Evolutionary conservation across 2,113 vertebrate genomes (phyloP), one percentile per base, ranked within the genome.

Genomic region (Eulemur macaco): DNA sequence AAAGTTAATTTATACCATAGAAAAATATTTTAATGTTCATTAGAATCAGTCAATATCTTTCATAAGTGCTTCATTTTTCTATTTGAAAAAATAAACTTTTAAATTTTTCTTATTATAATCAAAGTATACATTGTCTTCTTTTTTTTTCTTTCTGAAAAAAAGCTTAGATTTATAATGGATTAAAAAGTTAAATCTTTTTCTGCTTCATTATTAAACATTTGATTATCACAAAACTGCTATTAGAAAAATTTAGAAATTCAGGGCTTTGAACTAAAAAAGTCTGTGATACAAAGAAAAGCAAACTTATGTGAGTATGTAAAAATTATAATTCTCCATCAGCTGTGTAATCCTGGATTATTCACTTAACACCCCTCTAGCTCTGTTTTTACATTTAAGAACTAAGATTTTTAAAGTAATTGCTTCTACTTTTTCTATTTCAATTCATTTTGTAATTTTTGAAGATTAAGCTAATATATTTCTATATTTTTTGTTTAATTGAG

Each of bases 81-180:
- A 0, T 58, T 93, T 93, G n/a, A 56, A 86, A 50, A 93, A 89
- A n/a, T 20, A 66, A 23, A 6, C 18, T 27, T 73, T 42, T 18
- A 52, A 86, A 95, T 83, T 50, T 45, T 58, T 58, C 9, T 64
- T 89, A 27, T 20, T 71, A 6, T 47, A 82, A 73, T 76, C 13
- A 64, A 45, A 94, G 15, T 23, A 60, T 37, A 45, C 21, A 37
- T 80, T 76, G 5, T 21, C 3, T 50, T 56, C 0, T 71, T 23
- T 77, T 34, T 80, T 74, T 83, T 42, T 37, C 18, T 66, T 86
- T 60, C 23, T 76, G 5, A 14, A 80, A 84, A 69, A 54, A 52
- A 60, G 1, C 6, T n/a, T 91, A 77, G 13, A 58, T 66, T 64
- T 39, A 1, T 27, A 93, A 85, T 84, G 6, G 71, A 81, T 50